Percentiles rank a stretch among this genome's conserved stretches.
Conservation (phyloP, 1,140 invertebrate species). For the Cydia pomonella region DNA sequence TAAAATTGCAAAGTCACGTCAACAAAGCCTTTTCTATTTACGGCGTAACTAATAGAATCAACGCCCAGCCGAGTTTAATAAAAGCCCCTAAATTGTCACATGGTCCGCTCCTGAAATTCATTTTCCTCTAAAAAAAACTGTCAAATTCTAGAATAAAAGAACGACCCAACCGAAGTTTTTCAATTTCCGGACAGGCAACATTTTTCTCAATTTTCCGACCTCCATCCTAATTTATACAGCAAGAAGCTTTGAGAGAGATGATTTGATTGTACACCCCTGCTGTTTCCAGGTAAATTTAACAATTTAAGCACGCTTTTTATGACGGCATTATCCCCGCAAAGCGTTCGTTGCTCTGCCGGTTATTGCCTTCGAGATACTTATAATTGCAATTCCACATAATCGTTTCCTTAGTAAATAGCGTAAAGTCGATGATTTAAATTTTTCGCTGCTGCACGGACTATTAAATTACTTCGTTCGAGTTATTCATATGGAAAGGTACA, state of each 20-base stretch:
- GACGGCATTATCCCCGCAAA: slow-evolving; percentile 62
- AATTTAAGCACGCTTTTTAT: slow-evolving; percentile 72
- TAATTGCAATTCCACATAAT: slow-evolving; percentile 61
- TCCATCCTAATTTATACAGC: slow-evolving; percentile 72
- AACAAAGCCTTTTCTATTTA: slow-evolving; percentile 31
- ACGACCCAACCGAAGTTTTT: slow-evolving; percentile 65
- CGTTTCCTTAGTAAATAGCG: slow-evolving; percentile 49
- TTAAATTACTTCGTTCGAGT: background rate
- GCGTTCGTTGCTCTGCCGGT: slow-evolving; percentile 45
- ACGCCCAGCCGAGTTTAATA: slow-evolving; percentile 40
- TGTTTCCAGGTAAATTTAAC: slow-evolving; percentile 72
- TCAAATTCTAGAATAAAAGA: slow-evolving; percentile 69
- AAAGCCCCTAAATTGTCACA: slow-evolving; percentile 59
- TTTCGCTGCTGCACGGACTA: background rate
- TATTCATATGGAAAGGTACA: background rate
- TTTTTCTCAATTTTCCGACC: slow-evolving; percentile 71
- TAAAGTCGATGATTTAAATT: slow-evolving; percentile 40
- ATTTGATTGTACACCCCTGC: slow-evolving; percentile 71
- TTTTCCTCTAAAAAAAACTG: slow-evolving; percentile 60
- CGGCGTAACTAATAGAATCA: slow-evolving; percentile 30
- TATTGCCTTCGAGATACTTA: slow-evolving; percentile 61
- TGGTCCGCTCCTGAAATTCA: slow-evolving; percentile 54
- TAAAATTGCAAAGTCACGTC: slow-evolving; percentile 33
- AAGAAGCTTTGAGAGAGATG: slow-evolving; percentile 67
- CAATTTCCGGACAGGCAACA: slow-evolving; percentile 74